Evolutionary conservation across 2,888 invertebrate genomes (phyloP).

Genomic region (Catocala sponsa): DNA sequence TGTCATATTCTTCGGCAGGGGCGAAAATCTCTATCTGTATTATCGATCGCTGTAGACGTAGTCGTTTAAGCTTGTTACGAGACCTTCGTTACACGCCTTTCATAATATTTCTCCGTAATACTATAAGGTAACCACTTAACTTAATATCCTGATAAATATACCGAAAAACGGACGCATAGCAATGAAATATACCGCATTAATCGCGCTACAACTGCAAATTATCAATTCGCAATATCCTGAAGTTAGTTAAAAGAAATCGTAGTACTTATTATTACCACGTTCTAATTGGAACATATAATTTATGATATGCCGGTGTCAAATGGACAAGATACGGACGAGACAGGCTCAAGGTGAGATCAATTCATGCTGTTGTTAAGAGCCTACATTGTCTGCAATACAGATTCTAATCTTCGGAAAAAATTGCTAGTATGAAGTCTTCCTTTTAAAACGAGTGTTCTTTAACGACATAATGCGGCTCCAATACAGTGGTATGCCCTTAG

Average conservation of each 20-base stretch:
- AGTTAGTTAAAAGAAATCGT: conserved; percentile 52
- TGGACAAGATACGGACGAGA: conserved; percentile 40
- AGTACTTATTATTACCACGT: conserved; percentile 28
- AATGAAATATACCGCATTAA: conserved; percentile 10
- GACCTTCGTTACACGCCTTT: background rate
- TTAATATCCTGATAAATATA: background rate
- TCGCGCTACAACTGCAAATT: conserved; percentile 12
- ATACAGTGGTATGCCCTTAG: background rate
- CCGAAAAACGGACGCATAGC: conserved; percentile 13
- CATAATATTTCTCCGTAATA: conserved; percentile 6
- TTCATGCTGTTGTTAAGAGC: conserved; percentile 50
- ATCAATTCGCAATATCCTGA: conserved; percentile 39
- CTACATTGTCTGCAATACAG: conserved; percentile 22
- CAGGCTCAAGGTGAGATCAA: conserved; percentile 61
- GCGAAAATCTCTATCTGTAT: conserved; percentile 10
- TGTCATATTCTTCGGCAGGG: conserved; percentile 12
- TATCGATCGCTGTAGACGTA: conserved; percentile 21
- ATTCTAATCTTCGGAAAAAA: conserved; percentile 31
- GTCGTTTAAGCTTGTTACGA: background rate
- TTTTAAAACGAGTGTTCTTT: conserved; percentile 1
- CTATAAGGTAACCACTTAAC: too few relatives aligned
- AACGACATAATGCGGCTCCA: background rate
- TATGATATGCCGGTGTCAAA: conserved; percentile 49
- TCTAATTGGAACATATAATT: conserved; percentile 36
- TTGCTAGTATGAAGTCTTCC: conserved; percentile 13